Conservation (phyloP, 2,113 vertebrate species). For the Hemichromis elongatus region DNA sequence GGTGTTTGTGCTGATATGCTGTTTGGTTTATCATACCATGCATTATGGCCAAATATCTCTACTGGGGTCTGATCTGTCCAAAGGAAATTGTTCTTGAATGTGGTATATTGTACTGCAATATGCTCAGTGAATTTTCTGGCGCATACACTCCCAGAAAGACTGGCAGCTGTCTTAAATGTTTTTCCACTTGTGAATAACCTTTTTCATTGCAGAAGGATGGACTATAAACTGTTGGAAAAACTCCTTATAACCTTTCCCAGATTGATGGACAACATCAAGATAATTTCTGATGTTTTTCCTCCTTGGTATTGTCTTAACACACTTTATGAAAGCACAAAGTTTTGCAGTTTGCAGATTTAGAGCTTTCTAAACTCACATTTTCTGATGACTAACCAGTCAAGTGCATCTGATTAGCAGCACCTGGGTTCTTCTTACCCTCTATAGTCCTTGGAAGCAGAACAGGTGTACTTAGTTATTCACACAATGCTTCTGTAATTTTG, state of each 20-base stretch:
- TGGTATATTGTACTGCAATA: not conserved
- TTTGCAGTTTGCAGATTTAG: not conserved
- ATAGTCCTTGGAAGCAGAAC: not conserved
- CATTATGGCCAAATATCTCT: not conserved
- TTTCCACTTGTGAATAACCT: not conserved
- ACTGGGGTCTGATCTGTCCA: not conserved
- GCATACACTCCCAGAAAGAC: not conserved
- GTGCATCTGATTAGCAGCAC: not conserved
- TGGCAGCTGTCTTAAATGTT: not conserved
- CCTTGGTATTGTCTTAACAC: not conserved
- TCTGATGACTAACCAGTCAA: not conserved
- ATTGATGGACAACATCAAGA: not conserved
- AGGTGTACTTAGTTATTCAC: not conserved
- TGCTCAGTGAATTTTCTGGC: not conserved
- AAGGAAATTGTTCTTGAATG: not conserved
- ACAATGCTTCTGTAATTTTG: not conserved
- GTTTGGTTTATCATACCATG: not conserved
- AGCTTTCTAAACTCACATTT: too few relatives aligned
- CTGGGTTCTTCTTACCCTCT: not conserved
- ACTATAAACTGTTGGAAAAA: not conserved
- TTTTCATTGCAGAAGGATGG: not conserved
- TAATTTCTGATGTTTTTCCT: not conserved
- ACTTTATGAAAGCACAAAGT: not conserved
- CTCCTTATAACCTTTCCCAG: not conserved
- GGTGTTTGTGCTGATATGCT: not conserved